Evolutionary conservation across 2,888 invertebrate species (phyloP).

Genomic region (Pterostichus madidus): DNA sequence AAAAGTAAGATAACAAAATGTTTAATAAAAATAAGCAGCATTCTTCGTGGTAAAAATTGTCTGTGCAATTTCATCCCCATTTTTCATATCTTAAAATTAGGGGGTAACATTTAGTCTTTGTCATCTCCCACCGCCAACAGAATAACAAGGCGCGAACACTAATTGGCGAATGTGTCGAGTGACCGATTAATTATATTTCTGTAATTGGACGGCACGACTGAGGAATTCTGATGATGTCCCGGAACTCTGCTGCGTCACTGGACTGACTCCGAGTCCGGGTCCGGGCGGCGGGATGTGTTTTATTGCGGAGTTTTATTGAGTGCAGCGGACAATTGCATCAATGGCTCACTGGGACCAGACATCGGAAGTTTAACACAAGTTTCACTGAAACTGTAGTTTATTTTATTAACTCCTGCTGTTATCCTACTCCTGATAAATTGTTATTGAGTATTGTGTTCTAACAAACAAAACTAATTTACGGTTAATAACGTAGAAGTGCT

Average conservation of each 20-base stretch:
- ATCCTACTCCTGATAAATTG: background rate
- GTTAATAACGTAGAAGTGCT: too few relatives aligned
- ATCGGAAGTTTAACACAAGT: background rate
- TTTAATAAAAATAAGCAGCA: too few relatives aligned
- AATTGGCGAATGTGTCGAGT: constrained; percentile 61
- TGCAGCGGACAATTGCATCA: constrained; percentile 25
- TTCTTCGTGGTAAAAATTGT: background rate
- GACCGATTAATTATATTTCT: constrained; percentile 56
- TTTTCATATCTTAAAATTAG: background rate
- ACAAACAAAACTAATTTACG: constrained; percentile 1
- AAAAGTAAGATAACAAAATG: too few relatives aligned
- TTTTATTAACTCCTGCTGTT: constrained; percentile 1
- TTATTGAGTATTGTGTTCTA: background rate
- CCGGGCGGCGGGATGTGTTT: background rate
- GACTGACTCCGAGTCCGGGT: background rate
- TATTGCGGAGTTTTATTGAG: constrained; percentile 9
- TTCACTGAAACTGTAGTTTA: background rate
- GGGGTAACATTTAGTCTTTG: constrained; percentile 15
- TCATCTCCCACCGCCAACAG: background rate
- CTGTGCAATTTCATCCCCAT: background rate
- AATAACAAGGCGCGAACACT: constrained; percentile 28
- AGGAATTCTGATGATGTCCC: constrained; percentile 11
- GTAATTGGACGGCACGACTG: constrained; percentile 35
- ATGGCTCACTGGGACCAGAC: background rate
- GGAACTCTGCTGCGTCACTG: background rate